A percentile compares a stretch with the other conserved stretches of the same genome.
phyloP scores from a whole-genome alignment of 2,797 vertebrate genomes.

The Acestrorhynchus altus region DNA sequence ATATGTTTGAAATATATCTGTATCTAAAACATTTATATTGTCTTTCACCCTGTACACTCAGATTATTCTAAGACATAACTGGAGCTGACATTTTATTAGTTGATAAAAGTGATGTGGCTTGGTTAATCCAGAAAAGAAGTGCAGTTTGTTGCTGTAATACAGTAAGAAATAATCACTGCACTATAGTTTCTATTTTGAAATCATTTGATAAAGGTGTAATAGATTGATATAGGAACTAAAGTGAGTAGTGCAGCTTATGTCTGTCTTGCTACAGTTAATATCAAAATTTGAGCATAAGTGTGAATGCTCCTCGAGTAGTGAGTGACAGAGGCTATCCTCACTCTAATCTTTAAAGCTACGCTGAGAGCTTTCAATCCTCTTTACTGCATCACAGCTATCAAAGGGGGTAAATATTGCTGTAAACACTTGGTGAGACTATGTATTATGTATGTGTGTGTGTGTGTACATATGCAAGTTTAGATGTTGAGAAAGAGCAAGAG shows the following conservation, averaged over 20 bases:
- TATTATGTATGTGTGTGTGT: background rate
- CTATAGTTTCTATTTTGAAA: background rate
- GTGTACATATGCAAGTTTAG: background rate
- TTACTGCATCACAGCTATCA: constrained; percentile 22
- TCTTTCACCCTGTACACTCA: background rate
- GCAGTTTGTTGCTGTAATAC: no score
- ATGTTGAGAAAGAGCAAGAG: no score
- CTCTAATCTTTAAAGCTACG: constrained; percentile 24
- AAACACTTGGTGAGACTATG: constrained; percentile 3
- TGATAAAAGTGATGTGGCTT: no score
- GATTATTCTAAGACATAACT: background rate
- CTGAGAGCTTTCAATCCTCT: constrained; percentile 19
- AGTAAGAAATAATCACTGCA: background rate
- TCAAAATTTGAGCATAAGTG: background rate
- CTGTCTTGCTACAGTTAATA: background rate
- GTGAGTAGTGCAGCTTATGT: background rate
- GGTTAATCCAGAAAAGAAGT: no score
- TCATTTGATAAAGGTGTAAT: background rate
- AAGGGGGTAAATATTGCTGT: constrained; percentile 6
- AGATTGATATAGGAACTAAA: background rate
- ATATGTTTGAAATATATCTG: no score
- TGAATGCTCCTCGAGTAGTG: constrained; percentile 3
- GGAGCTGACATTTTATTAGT: background rate
- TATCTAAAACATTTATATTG: no score
- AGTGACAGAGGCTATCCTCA: constrained; percentile 6